phyloP scores from a whole-genome alignment of 2,113 vertebrate species.

The Taurulus bubalis region DNA sequence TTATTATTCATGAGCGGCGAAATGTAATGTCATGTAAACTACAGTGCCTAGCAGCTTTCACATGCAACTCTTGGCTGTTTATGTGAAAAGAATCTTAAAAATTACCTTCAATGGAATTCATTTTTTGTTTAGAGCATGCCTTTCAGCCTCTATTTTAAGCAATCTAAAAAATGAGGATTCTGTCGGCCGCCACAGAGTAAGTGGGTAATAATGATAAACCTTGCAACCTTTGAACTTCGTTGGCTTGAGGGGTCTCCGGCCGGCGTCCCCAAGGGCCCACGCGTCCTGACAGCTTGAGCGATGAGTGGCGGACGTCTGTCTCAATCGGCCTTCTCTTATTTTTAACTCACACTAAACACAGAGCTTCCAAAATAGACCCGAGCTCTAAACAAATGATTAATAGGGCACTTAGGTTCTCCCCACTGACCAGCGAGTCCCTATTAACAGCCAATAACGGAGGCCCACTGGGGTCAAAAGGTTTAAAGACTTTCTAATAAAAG shows the following conservation, averaged over 20 bases:
- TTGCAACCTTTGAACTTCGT: constrained; percentile 75
- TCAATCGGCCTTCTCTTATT: constrained; percentile 85
- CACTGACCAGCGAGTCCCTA: constrained; percentile 88
- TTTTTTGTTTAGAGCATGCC: constrained; percentile 7
- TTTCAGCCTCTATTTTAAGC: constrained; percentile 48
- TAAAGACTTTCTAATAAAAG: constrained; percentile 93
- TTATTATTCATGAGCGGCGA: constrained; percentile 69
- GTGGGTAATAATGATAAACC: constrained; percentile 76
- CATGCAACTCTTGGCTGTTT: constrained; percentile 47
- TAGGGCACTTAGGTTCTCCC: constrained; percentile 89
- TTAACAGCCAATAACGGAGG: constrained; percentile 91
- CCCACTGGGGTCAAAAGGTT: constrained; percentile 89
- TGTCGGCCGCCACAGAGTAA: constrained; percentile 53
- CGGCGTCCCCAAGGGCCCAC: constrained; percentile 66
- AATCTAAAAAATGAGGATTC: constrained; percentile 30
- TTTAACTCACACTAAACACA: constrained; percentile 94
- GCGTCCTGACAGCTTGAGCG: constrained; percentile 75
- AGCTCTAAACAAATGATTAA: constrained; percentile 89
- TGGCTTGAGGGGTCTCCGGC: constrained; percentile 74
- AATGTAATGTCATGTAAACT: constrained; percentile 55
- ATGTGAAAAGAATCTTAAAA: constrained; percentile 23
- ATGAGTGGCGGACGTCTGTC: constrained; percentile 75
- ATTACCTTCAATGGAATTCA: not conserved
- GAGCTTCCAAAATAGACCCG: constrained; percentile 85
- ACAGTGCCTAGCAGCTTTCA: constrained; percentile 27